A percentile compares a stretch with the other conserved stretches of the same genome.
These are phyloP conservation scores for Heterodera filipjevi DNA, from an alignment of 2,888 invertebrate genomes.

Conservation along the genomic window DNA sequence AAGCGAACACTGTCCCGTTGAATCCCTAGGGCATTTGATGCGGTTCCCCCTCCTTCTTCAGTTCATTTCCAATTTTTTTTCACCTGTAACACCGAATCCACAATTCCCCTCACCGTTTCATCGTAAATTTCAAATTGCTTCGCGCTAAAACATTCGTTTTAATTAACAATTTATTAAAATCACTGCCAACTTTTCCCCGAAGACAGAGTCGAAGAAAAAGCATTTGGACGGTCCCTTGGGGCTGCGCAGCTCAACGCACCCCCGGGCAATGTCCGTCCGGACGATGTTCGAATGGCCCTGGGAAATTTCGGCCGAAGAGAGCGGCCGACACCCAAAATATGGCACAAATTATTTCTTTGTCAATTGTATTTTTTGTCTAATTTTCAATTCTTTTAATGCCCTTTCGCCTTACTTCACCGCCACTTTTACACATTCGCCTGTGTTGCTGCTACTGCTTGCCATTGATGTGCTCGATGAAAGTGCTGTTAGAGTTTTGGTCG, in stretches of 20 bases:
- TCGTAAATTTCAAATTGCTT: constrained; percentile 91
- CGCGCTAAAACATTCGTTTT: constrained; percentile 70
- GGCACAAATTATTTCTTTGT: constrained; percentile 70
- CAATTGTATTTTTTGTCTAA: no score
- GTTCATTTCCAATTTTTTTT: background rate
- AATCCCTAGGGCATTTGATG: constrained; percentile 74
- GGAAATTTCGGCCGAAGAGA: constrained; percentile 82
- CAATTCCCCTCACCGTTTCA: constrained; percentile 90
- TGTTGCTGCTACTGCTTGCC: constrained; percentile 19
- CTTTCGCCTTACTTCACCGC: constrained; percentile 16
- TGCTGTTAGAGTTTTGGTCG: background rate
- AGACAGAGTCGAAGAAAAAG: constrained; percentile 97
- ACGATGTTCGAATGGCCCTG: constrained; percentile 79
- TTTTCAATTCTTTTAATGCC: no score
- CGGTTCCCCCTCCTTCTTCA: background rate
- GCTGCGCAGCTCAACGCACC: constrained; percentile 86
- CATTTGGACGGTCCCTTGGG: constrained; percentile 78
- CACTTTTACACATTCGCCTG: constrained; percentile 26
- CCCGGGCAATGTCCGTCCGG: constrained; percentile 81
- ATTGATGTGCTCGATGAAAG: background rate
- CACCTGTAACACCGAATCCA: constrained; percentile 84
- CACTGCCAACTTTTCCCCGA: constrained; percentile 77
- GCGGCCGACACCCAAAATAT: constrained; percentile 82
- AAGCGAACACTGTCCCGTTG: constrained; percentile 98
- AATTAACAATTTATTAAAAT: background rate